A percentile compares a stretch with the other conserved stretches of the same genome.
Evolutionary conservation across 2,797 vertebrate genomes (phyloP).

Genomic region (Pantherophis alleghaniensis): DNA sequence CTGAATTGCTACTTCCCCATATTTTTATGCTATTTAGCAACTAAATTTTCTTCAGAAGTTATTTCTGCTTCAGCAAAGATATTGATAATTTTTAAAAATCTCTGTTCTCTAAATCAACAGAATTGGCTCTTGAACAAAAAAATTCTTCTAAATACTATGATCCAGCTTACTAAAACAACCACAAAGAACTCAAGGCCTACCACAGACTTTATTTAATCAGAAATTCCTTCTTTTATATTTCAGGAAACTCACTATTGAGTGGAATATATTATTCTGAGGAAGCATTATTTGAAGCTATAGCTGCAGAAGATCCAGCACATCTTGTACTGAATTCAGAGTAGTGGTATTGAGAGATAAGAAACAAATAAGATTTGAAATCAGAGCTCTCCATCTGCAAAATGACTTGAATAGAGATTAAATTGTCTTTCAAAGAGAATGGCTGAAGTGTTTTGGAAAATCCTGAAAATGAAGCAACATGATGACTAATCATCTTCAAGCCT

Average conservation of each 20-base stretch:
- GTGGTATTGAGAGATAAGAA: neutral
- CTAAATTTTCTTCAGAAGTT: neutral
- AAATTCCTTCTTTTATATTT: neutral
- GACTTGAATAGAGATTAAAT: neutral
- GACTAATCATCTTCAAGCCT: neutral
- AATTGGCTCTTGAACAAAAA: neutral
- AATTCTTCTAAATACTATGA: neutral
- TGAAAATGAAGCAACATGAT: neutral
- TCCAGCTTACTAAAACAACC: neutral
- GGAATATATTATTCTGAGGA: neutral
- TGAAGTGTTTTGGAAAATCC: neutral
- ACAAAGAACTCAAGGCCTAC: neutral
- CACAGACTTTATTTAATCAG: neutral
- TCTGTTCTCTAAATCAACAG: neutral
- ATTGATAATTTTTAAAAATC: neutral
- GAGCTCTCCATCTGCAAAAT: neutral
- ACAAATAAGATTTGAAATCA: fast-evolving
- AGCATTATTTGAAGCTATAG: neutral
- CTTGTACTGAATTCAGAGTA: neutral
- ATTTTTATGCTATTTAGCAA: neutral
- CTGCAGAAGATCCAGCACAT: neutral
- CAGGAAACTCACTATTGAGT: neutral
- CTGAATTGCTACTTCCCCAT: neutral
- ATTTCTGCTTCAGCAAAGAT: neutral
- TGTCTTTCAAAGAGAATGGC: neutral